Conservation (phyloP, 2,113 vertebrate species). For the Theristicus caerulescens region DNA sequence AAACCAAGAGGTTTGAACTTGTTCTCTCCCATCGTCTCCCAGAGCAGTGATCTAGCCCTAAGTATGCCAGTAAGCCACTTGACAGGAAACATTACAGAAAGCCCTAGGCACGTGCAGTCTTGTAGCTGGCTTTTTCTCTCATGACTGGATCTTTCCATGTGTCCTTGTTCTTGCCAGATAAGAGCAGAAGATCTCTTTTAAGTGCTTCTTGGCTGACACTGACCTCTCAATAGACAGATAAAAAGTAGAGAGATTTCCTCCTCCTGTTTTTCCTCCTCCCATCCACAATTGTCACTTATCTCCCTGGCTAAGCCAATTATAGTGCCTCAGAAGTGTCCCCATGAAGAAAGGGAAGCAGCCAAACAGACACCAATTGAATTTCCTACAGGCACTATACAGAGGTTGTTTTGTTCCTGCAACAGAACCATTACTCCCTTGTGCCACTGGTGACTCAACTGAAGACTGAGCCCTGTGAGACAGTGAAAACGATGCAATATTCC, state of each 20-base stretch:
- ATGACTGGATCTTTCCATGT: slow-evolving; percentile 1
- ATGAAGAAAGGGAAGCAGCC: slow-evolving; percentile 3
- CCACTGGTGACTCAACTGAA: background rate
- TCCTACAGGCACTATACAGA: slow-evolving; percentile 13
- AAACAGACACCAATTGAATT: slow-evolving; percentile 59
- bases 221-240: slow-evolving; percentile 16
- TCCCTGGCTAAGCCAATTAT: slow-evolving; percentile 16
- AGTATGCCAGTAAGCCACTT: background rate
- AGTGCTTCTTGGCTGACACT: slow-evolving; percentile 15
- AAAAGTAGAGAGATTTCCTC: background rate
- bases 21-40: background rate
- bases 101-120: background rate
- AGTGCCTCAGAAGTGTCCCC: slow-evolving; percentile 23
- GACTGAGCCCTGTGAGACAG: background rate
- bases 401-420: slow-evolving; percentile 15
- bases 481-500: background rate
- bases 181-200: background rate
- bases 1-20: background rate
- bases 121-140: background rate
- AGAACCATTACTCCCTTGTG: background rate
- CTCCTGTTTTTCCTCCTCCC: slow-evolving; percentile 1
- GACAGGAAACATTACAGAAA: background rate
- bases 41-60: background rate
- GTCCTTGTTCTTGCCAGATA: background rate
- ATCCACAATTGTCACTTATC: slow-evolving; percentile 27